Evolutionary conservation across 1,140 invertebrate genomes (phyloP), one percentile per base, ranked within the genome.

Genomic region (Charaxes varanes): DNA sequence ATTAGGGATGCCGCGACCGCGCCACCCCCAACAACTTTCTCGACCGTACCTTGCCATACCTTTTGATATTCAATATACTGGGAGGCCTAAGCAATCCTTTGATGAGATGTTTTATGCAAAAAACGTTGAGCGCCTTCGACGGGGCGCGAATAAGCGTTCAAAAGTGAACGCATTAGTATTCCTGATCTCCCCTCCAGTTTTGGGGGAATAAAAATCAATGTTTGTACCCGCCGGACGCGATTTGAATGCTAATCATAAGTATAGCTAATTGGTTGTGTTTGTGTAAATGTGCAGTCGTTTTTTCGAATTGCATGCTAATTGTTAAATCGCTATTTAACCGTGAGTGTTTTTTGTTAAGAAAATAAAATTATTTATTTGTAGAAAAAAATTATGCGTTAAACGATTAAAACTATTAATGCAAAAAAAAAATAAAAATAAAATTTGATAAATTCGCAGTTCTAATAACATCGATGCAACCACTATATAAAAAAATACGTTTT

Each of bases 71-170:
- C 73, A 83, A 83, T 83, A 83, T 83, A 83, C 66, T 70, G 55
- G 50, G 62, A 65, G 50, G 52, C 58, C 66, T 72, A 62, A 72
- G 76, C 76, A 80, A 80, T 79, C 79, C 76, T 83, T 80, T 83
- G 79, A 83, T 83, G 79, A 83, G 74, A 83, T 83, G 74, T 80
- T 83, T 83, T 83, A 83, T 83, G 79, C 76, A 80, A 83, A 83
- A 83, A 83, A 83, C 76, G 79, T 78, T 70, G 74, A 62, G 55
- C 45, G 60, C 56, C 61, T 66, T 70, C 71, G 67, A 54, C 63
- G 64, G 73, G 71, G 71, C 67, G 76, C 67, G 72, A 77, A 70
- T 76, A 80, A 80, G 46, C 74, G 74, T 65, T 79, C 73, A 67
- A 74, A 78, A 78, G 70, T 78, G 74, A 72, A 64, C 68, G 74